Evolutionary conservation across 2,797 vertebrate genomes (phyloP), one percentile per base, ranked within the genome.

Genomic region (Eremophila alpestris): DNA sequence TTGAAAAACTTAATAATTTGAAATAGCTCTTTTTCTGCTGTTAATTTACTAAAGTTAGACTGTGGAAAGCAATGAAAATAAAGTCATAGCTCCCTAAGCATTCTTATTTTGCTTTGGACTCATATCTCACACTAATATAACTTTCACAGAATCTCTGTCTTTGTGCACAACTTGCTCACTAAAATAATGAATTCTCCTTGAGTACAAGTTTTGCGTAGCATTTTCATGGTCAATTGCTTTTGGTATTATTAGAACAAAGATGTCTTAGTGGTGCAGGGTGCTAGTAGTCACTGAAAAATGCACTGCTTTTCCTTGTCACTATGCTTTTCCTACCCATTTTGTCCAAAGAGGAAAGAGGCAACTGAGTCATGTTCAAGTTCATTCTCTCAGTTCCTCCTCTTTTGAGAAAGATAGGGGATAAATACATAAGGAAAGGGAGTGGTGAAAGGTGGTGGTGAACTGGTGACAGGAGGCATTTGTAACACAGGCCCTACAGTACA

Each of bases 141-240:
- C 14, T 81, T 92, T 21, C 43, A 64, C 14, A 83, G 40, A 45
- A 79, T 83, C 83, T 88, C 8, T 40, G 69, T 76, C 19, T 38
- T 70, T 40, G 30, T 62, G 60, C n/a, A 75, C 56, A 94, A 60
- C 68, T 94, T 85, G 49, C 54, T 89, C 71, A 58, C 56, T 93
- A 58, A 92, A 94, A 80, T 68, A 90, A 80, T 68, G 49, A 91
- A 71, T 92, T 91, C 26, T 85, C 40, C 64, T 80, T 62, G 45
- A 89, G 68, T 34, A 69, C 51, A 83, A 65, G 89, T 91, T 85
- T 90, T 89, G 45, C 5, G 0, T 71, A 85, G 38, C 59, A n/a
- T 93, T 94, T 96, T 83, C 92, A 88, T 60, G 85, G 92, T 91
- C 91, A 95, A 62, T 95, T 94, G 78, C 68, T 94, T 87, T 89